Evolutionary conservation across 64 coral and sea anemone species (phyloP).

Genomic region (Platygyra sinensis): DNA sequence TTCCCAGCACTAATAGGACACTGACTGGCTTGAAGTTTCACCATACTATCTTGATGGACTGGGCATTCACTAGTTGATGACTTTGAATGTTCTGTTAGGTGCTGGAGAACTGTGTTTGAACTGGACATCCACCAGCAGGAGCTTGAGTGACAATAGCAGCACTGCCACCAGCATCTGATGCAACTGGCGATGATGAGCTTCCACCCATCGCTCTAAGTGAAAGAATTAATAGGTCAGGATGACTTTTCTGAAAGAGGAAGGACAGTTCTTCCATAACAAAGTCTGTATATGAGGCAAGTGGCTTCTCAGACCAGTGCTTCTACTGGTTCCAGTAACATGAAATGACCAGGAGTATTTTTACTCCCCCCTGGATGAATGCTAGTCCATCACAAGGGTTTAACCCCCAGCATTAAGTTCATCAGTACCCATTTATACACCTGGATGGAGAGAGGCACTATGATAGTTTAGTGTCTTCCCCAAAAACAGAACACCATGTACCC

Average conservation of each 20-base stretch:
- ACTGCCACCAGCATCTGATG: conserved; percentile 11
- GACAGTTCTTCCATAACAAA: too few species aligned
- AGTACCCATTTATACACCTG: too few species aligned
- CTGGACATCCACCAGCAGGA: conserved; percentile 64
- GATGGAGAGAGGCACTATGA: too few species aligned
- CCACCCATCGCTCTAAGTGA: conserved; percentile 56
- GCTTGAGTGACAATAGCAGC: conserved; percentile 38
- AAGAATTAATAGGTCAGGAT: neutral
- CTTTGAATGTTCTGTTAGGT: conserved; percentile 14
- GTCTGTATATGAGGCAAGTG: too few species aligned
- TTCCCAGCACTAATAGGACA: conserved; percentile 47
- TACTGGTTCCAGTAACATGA: too few species aligned
- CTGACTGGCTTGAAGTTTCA: conserved; percentile 39
- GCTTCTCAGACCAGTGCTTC: too few species aligned
- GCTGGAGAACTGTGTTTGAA: conserved; percentile 41
- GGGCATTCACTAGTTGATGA: conserved; percentile 76
- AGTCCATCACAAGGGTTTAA: too few species aligned
- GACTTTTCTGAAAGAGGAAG: neutral
- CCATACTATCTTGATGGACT: neutral
- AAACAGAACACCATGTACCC: too few species aligned
- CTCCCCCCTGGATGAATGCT: too few species aligned
- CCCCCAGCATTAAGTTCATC: too few species aligned
- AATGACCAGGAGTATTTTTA: too few species aligned
- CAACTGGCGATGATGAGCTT: conserved; percentile 49
- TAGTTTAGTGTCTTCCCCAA: too few species aligned